Base-by-base conservation (phyloP, 2,797 vertebrate genomes). In the Emydoidea blandingii region DNA sequence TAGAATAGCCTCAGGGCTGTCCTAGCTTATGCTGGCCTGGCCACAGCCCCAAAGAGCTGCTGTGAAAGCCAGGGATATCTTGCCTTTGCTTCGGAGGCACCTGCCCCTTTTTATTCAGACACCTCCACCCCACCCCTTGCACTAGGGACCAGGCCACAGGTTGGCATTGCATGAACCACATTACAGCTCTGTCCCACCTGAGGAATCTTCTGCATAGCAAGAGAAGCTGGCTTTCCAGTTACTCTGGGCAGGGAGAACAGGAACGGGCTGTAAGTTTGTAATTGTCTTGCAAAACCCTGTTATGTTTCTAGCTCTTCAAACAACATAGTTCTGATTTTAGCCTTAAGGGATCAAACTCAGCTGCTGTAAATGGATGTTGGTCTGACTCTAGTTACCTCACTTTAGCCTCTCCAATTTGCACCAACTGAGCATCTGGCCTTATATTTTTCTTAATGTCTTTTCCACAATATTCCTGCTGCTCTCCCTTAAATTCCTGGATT, bases 271-370 rank as follows among this genome's bases (percentile, higher is more conserved):
- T 34, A 1, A 2, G 0, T 49, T 82, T 11, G 62, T 12, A 15
- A 29, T 4, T 62, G 78, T 56, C 10, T 85, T 65, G 78, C 49
- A 14, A 78, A 62, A 2, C 18, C 9, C 2, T 76, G 25, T 25
- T 80, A 0, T 16, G 10, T 86, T 81, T 59, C 49, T 2, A 25
- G 37, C 6, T 2, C 12, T 37, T 0, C 0, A 0, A 4, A 34
- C 31, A 4, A 4, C 0, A 0, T 82, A 18, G 56, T 79, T 50
- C 62, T 27, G 56, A 53, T 94, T 49, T 47, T 87, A 59, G 91
- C 82, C 31, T 37, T 80, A 47, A 19, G n/a, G 29, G 80, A 44
- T 25, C 80, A 16, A 16, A 31, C 41, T 57, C 86, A 47, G 0
- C 29, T 31, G 3, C 21, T 5, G 80, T 3, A 5, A 1, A 72